Conservation (phyloP, 1,140 invertebrate species). For the Pseudachorutes palmiensis region DNA sequence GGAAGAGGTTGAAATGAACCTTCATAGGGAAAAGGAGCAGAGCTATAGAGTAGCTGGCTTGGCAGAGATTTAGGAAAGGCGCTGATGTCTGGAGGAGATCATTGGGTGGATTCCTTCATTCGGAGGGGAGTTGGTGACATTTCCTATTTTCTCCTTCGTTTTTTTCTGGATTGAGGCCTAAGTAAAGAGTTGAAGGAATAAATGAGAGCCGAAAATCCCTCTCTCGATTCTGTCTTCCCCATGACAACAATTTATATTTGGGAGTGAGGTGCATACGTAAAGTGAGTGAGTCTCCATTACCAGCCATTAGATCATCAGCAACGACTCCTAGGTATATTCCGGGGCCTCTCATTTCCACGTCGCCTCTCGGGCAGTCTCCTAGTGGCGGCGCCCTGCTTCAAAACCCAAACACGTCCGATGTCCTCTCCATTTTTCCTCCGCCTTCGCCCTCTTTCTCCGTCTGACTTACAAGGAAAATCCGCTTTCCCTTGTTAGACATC, state of each 20-base stretch:
- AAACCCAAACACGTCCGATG: neutral
- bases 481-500: neutral
- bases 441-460: neutral
- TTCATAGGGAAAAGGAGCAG: too few species aligned
- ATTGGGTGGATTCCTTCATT: neutral
- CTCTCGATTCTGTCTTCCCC: neutral
- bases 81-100: neutral
- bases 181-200: neutral
- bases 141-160: neutral
- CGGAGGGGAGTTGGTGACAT: neutral
- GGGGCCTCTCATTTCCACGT: neutral
- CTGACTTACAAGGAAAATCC: neutral
- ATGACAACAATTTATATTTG: slow-evolving; percentile 2
- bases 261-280: neutral
- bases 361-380: neutral
- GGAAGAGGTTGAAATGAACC: too few species aligned
- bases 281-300: neutral
- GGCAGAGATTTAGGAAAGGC: too few species aligned
- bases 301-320: neutral
- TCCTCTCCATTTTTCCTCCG: neutral
- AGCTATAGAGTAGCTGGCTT: too few species aligned
- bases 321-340: neutral
- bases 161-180: neutral
- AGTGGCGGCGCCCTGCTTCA: neutral
- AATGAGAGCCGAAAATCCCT: neutral